Evolutionary conservation across 2,888 invertebrate species (phyloP).

Genomic region (Leptura quadrifasciata): DNA sequence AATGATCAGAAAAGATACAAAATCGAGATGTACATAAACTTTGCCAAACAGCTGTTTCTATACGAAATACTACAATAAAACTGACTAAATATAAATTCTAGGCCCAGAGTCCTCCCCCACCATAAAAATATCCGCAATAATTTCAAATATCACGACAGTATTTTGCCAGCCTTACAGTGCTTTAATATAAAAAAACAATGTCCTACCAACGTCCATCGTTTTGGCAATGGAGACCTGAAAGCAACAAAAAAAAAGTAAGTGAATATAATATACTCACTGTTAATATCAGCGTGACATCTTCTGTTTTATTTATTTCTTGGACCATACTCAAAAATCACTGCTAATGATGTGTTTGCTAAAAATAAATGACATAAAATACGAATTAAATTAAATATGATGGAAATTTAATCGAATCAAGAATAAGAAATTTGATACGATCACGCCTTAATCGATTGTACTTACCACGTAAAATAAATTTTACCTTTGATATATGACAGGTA

Average conservation of each 20-base stretch:
- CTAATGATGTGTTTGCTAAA: conserved; percentile 18
- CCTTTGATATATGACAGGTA: neutral
- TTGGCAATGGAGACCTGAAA: conserved; percentile 75
- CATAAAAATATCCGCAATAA: conserved; percentile 67
- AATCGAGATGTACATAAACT: conserved; percentile 35
- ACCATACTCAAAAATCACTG: conserved; percentile 40
- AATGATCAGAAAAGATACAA: conserved; percentile 21
- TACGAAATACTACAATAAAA: conserved; percentile 65
- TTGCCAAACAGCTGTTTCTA: conserved; percentile 66
- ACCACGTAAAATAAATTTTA: neutral
- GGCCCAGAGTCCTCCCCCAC: conserved; percentile 69
- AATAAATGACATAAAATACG: conserved; percentile 10
- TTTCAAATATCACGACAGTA: conserved; percentile 63
- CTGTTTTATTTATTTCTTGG: conserved; percentile 38
- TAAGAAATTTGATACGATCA: neutral
- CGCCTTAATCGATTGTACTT: no score
- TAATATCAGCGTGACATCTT: conserved; percentile 24
- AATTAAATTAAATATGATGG: neutral
- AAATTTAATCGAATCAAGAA: neutral
- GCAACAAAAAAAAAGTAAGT: conserved; percentile 73
- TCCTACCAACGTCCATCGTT: conserved; percentile 80
- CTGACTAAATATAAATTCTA: conserved; percentile 70
- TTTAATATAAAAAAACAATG: conserved; percentile 70
- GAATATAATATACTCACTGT: conserved; percentile 1
- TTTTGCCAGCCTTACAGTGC: conserved; percentile 64